Percentiles rank a stretch among this genome's conserved stretches.
These are phyloP conservation scores for Crematogaster levior DNA, from an alignment of 2,888 invertebrate species.

Conservation along the genomic window DNA sequence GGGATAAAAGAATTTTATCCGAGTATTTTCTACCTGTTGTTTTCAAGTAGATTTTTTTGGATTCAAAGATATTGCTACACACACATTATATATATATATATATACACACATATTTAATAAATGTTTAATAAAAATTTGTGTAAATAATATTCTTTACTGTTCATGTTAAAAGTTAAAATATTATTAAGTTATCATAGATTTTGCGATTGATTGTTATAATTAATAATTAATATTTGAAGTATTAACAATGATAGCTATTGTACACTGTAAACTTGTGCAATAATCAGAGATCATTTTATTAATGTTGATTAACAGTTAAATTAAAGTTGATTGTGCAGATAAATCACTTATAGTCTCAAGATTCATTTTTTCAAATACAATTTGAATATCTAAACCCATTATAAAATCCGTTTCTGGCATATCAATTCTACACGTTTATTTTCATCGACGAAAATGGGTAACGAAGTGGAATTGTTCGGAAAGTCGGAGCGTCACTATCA, in stretches of 20 bases:
- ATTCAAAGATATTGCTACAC: background rate
- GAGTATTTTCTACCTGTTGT: background rate
- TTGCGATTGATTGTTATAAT: background rate
- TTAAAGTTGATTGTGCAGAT: constrained; percentile 1
- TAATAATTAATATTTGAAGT: background rate
- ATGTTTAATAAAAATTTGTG: background rate
- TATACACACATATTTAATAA: background rate
- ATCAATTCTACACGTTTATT: constrained; percentile 28
- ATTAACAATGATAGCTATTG: background rate
- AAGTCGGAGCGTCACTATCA: constrained; percentile 15
- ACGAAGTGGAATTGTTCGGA: constrained; percentile 22
- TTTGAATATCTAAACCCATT: constrained; percentile 23
- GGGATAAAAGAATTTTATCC: background rate
- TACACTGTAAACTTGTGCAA: background rate
- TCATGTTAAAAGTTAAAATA: background rate
- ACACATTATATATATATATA: no score
- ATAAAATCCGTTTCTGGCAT: constrained; percentile 16
- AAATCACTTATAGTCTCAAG: background rate
- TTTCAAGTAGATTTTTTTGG: background rate
- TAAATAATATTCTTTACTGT: background rate
- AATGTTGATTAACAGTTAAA: background rate
- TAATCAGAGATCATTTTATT: background rate
- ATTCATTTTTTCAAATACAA: constrained; percentile 27
- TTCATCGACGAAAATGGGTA: constrained; percentile 25
- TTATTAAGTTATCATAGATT: background rate